Evolutionary conservation across 2,797 vertebrate genomes (phyloP), one percentile per base, ranked within the genome.

Genomic region (Antennarius maculatus): DNA sequence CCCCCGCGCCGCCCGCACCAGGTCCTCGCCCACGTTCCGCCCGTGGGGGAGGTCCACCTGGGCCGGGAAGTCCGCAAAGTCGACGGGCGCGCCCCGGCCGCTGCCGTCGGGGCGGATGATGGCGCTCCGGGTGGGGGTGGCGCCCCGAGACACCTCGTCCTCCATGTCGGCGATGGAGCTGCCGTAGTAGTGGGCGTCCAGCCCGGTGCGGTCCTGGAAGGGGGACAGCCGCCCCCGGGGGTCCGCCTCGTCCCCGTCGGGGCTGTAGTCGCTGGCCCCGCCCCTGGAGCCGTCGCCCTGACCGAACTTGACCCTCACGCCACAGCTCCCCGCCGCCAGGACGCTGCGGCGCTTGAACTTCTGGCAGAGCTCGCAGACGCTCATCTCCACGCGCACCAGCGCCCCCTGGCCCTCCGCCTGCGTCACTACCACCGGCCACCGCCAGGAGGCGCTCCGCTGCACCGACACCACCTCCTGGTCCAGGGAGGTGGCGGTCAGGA

Each of bases 291-390:
- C 87, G 18, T 95, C 93, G 0, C 89, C 86, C 37, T 86, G 94
- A 11, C 96, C 95, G 0, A 97, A 98, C 80, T 94, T 96, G 16
- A 98, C 96, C 57, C 82, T 90, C 64, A 98, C 76, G 15, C 86
- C 93, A 58, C 95, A 95, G 14, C 91, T 87, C 2, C 96, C 97
- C 0, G 94, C 92, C 0, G 95, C 97, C 77, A 99, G 89, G 49
- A 97, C 29, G 6, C 96, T 98, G 27, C 95, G 95, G 10, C 97
- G 95, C 74, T 97, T 98, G 80, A 94, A 96, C 72, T 98, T 98
- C 51, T 97, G 97, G 84, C 97, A 98, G 61, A 90, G 64, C 80
- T 98, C 97, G 0, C 94, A 94, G n/a, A 97, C 95, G 17, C 91
- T 94, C 95, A 98, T 93, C 79, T 99, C 96, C 60, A 97, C 95